These are phyloP conservation scores for Crossaster papposus DNA, from an alignment of 53 echinoderm and acorn worm species.

Conservation along the genomic window DNA sequence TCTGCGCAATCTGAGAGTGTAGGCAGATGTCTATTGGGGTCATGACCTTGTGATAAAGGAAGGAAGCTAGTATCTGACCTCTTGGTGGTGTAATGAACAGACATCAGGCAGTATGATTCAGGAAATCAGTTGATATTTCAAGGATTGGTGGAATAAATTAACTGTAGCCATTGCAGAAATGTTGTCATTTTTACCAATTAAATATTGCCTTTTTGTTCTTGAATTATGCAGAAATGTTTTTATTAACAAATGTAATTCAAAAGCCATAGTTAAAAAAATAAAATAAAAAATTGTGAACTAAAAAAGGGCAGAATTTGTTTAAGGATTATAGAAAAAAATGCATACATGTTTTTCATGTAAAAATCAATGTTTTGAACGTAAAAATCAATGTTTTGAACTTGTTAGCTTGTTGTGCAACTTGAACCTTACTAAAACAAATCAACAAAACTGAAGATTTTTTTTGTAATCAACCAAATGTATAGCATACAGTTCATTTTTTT, in stretches of 20 bases:
- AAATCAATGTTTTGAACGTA: not conserved
- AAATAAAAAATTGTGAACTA: too few relatives aligned
- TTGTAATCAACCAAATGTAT: too few relatives aligned
- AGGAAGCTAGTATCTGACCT: conserved; percentile 34
- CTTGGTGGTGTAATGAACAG: not conserved
- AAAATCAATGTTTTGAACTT: not conserved
- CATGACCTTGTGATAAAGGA: conserved; percentile 50
- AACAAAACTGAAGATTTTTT: too few relatives aligned
- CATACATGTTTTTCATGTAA: not conserved
- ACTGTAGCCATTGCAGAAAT: not conserved
- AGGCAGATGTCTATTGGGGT: conserved; percentile 2
- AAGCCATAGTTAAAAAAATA: too few relatives aligned
- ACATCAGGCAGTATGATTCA: not conserved
- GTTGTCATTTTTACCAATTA: not conserved
- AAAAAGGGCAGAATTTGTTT: too few relatives aligned
- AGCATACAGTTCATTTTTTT: not conserved
- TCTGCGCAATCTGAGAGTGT: not conserved
- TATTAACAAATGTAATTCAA: too few relatives aligned
- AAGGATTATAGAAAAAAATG: too few relatives aligned
- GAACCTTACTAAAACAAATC: not conserved
- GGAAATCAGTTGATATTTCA: not conserved
- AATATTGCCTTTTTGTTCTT: too few relatives aligned
- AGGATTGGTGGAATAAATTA: not conserved
- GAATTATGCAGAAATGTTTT: too few relatives aligned
- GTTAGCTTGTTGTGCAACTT: not conserved